phyloP scores from a whole-genome alignment of 2,113 vertebrate genomes.

The Spilogale gracilis region DNA sequence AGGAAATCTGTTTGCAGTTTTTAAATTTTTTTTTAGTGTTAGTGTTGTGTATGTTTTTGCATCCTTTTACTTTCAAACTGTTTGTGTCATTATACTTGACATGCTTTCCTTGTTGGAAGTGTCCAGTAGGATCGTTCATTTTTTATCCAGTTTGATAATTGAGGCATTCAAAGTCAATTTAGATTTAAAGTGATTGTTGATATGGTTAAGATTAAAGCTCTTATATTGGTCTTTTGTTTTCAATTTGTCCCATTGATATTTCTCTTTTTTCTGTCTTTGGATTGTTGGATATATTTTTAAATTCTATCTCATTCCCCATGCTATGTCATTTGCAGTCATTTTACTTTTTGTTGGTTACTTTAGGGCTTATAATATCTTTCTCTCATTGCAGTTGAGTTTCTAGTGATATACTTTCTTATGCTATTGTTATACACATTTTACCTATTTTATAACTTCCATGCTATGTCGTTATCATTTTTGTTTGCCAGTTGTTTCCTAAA shows the following conservation, averaged over 20 bases:
- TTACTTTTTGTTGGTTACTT: slow-evolving; percentile 35
- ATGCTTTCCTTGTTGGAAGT: background rate
- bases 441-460: background rate
- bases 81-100: background rate
- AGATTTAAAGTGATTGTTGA: background rate
- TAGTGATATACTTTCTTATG: background rate
- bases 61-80: background rate
- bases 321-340: background rate
- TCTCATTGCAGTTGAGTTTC: background rate
- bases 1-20: background rate
- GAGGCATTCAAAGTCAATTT: background rate
- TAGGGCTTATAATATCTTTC: background rate
- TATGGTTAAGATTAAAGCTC: background rate
- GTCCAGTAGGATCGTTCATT: background rate
- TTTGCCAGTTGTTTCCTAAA: background rate
- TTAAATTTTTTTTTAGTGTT: background rate
- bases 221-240: background rate
- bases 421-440: background rate
- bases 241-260: background rate
- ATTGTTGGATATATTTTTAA: slow-evolving; percentile 43
- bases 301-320: background rate
- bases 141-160: background rate
- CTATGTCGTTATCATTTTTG: background rate
- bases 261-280: background rate
- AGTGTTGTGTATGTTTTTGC: background rate